A percentile compares a stretch with the other conserved stretches of the same genome.
These are phyloP conservation scores for Marmota monax DNA, from an alignment of 2,113 vertebrate species.

Conservation along the genomic window DNA sequence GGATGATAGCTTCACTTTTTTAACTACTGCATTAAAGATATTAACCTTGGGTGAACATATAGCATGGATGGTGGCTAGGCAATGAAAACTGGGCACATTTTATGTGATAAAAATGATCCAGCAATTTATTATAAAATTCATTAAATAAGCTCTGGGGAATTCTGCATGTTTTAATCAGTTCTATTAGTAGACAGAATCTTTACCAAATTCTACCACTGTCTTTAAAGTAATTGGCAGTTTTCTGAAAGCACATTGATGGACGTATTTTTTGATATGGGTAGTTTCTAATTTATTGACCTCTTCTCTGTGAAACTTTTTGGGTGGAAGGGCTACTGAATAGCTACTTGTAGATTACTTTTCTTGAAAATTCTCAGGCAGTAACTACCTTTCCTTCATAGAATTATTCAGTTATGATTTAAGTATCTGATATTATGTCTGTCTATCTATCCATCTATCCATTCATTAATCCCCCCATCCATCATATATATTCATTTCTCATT, in stretches of 20 bases:
- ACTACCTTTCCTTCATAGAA: slow-evolving; percentile 41
- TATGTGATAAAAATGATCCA: not conserved
- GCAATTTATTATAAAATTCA: slow-evolving; percentile 50
- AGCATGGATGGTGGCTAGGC: not conserved
- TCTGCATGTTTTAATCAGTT: not conserved
- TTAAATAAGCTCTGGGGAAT: slow-evolving; percentile 30
- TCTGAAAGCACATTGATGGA: not conserved
- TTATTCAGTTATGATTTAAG: not conserved
- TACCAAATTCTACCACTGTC: slow-evolving; percentile 11
- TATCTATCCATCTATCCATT: not conserved
- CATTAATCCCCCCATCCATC: not conserved
- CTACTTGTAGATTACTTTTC: not conserved
- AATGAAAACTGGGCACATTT: not conserved
- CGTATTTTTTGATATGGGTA: not conserved
- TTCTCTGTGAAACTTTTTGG: not conserved
- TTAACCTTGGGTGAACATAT: not conserved
- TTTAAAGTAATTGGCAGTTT: not conserved
- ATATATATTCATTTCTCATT: not conserved
- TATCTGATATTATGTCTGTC: not conserved
- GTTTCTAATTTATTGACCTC: not conserved
- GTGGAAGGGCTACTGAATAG: not conserved
- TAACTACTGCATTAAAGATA: not conserved
- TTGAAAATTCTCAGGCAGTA: not conserved
- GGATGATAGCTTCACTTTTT: not conserved
- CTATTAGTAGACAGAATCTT: not conserved